These are phyloP conservation scores for Helicoverpa armigera DNA, from an alignment of 1,140 invertebrate species.

Conservation along the genomic window DNA sequence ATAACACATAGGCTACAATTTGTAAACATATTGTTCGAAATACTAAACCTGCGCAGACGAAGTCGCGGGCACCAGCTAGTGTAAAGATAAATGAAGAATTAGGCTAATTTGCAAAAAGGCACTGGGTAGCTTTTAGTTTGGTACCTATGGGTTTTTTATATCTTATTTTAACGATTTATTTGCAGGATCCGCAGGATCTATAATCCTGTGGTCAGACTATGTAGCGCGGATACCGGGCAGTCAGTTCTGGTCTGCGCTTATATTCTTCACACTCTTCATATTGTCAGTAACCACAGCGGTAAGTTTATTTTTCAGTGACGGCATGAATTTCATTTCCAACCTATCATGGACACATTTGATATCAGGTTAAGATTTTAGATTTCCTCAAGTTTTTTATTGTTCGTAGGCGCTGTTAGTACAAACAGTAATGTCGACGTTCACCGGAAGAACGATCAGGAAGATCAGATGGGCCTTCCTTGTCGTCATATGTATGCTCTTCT, in stretches of 20 bases:
- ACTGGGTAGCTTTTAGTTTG: too few species aligned
- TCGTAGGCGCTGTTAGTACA: constrained; percentile 73
- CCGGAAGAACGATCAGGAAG: constrained; percentile 71
- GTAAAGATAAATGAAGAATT: too few species aligned
- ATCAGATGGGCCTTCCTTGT: constrained; percentile 76
- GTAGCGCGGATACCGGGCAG: constrained; percentile 75
- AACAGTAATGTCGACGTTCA: constrained; percentile 78
- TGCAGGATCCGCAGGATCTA: constrained; percentile 71
- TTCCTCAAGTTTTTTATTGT: background rate
- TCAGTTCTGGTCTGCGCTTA: constrained; percentile 78
- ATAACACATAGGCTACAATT: too few species aligned
- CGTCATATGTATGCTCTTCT: constrained; percentile 67
- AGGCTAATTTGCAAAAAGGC: too few species aligned
- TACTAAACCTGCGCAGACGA: too few species aligned
- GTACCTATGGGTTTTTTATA: background rate
- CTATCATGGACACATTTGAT: background rate
- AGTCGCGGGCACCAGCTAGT: too few species aligned
- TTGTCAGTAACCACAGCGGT: constrained; percentile 71
- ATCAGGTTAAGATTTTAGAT: too few species aligned
- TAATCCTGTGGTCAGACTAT: constrained; percentile 78
- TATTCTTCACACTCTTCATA: constrained; percentile 77
- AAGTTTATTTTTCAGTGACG: constrained; percentile 24
- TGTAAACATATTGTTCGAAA: too few species aligned
- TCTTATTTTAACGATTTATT: background rate
- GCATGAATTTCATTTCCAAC: background rate